A percentile compares a stretch with the other conserved stretches of the same genome.
These are phyloP conservation scores for Dromiciops gliroides DNA, from an alignment of 2,113 vertebrate genomes.

Conservation along the genomic window DNA sequence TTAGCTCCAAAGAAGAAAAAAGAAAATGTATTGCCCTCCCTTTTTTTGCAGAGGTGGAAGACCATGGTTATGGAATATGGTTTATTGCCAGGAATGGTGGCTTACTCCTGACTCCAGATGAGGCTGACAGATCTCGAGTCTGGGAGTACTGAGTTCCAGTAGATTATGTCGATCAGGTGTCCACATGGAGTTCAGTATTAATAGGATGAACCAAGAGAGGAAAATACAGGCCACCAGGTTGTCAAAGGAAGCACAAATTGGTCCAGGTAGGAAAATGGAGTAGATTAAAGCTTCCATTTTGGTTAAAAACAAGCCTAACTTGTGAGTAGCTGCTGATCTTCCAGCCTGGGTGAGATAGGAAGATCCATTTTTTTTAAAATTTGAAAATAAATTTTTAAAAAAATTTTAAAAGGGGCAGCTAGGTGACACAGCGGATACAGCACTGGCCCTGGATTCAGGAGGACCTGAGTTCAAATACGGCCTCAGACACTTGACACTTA, in stretches of 20 bases:
- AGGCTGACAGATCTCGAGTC: not conserved
- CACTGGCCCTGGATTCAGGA: too few species aligned
- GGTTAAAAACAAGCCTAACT: not conserved
- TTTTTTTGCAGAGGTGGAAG: not conserved
- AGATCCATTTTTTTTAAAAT: not conserved
- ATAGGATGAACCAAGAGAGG: not conserved
- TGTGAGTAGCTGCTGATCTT: not conserved
- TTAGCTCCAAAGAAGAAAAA: not conserved
- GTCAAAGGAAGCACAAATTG: not conserved
- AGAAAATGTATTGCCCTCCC: not conserved
- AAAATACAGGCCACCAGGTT: not conserved
- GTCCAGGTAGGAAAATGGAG: not conserved
- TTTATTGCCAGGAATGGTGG: not conserved
- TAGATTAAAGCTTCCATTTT: not conserved
- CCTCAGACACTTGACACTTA: too few species aligned
- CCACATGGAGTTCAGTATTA: not conserved
- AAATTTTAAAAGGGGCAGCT: too few species aligned
- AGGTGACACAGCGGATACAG: too few species aligned
- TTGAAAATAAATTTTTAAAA: too few species aligned
- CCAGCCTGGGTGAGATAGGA: not conserved
- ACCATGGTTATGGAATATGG: not conserved
- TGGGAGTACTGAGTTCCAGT: not conserved
- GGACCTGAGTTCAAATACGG: too few species aligned
- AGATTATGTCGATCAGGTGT: not conserved
- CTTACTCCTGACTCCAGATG: too few species aligned